Base-by-base conservation (phyloP, 2,113 vertebrate genomes). In the Clarias gariepinus region DNA sequence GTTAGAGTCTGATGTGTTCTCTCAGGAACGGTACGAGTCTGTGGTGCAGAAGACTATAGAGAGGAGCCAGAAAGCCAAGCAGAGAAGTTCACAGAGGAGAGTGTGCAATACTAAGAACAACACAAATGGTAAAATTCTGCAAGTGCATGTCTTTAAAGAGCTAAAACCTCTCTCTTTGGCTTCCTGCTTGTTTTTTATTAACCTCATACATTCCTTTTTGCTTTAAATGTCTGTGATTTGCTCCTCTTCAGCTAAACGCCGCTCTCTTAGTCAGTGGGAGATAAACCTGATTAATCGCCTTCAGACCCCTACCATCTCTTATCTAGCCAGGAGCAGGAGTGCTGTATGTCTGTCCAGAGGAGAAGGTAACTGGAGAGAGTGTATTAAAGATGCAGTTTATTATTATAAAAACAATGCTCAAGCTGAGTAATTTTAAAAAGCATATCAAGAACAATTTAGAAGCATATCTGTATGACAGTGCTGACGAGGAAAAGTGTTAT, bases 281-380 rank as follows among this genome's bases (percentile, higher is more conserved):
- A 97, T 95, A 95, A 97, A 93, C 93, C 93, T 99, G 86, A 96
- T 99, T 94, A 97, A 92, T 94, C 97, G 98, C 90, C 96, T 99
- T 80, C 95, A 97, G 92, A 98, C 91, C 82, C 98, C 98, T 87
- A 99, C 98, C 11, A 96, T 97, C 90, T 97, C 98, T 30, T 98
- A 96, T 94, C 94, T 99, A 96, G 97, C 97, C 91, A 94, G 98
- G 91, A 99, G 98, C 94, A 97, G 95, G 96, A 99, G 97, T 89
- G 95, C 95, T 86, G 96, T 94, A n/a, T 96, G 96, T 78, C 93
- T 97, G 93, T 96, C 96, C 91, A 96, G 96, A 96, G 95, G 96
- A 91, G 91, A 95, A 97, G 98, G 97, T 99, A 99, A 86, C 95
- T 89, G 55, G 30, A 25, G 3, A 79, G 3, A 71, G 7, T 23